Conservation (phyloP, 2,888 invertebrate genomes). For the Volucella inflata region DNA sequence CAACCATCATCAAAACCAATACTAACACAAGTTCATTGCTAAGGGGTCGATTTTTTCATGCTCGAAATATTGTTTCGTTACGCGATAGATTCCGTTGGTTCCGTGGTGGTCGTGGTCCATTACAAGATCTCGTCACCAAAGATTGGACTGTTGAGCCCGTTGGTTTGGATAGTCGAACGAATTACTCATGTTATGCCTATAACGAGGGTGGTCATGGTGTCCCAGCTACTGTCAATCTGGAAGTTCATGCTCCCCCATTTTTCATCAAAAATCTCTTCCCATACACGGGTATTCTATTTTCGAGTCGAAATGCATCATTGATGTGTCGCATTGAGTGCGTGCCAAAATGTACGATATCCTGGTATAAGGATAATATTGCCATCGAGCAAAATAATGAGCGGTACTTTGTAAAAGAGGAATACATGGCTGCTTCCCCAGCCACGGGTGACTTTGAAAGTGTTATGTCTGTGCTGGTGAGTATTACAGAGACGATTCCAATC, state of each 20-base stretch:
- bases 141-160: constrained; percentile 93
- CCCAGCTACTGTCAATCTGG: constrained; percentile 87
- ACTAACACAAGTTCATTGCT: constrained; percentile 51
- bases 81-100: constrained; percentile 89
- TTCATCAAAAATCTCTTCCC: constrained; percentile 93
- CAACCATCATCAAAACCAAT: constrained; percentile 80
- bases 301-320: constrained; percentile 90
- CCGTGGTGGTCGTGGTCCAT: constrained; percentile 88
- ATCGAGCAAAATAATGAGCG: constrained; percentile 85
- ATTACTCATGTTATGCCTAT: constrained; percentile 94
- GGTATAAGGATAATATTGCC: constrained; percentile 91
- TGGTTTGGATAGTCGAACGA: constrained; percentile 92
- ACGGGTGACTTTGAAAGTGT: constrained; percentile 95
- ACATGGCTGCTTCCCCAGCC: constrained; percentile 89
- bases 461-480: constrained; percentile 91
- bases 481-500: neutral
- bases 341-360: constrained; percentile 92
- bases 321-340: constrained; percentile 95
- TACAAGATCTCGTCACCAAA: constrained; percentile 90
- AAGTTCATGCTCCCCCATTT: constrained; percentile 92
- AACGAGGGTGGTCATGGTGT: constrained; percentile 93
- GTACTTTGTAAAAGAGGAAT: constrained; percentile 88
- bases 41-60: constrained; percentile 81
- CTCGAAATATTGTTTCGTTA: constrained; percentile 81
- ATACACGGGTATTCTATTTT: constrained; percentile 92